Base-by-base conservation (phyloP, 2,797 vertebrate genomes). In the Psittacula derbiana region DNA sequence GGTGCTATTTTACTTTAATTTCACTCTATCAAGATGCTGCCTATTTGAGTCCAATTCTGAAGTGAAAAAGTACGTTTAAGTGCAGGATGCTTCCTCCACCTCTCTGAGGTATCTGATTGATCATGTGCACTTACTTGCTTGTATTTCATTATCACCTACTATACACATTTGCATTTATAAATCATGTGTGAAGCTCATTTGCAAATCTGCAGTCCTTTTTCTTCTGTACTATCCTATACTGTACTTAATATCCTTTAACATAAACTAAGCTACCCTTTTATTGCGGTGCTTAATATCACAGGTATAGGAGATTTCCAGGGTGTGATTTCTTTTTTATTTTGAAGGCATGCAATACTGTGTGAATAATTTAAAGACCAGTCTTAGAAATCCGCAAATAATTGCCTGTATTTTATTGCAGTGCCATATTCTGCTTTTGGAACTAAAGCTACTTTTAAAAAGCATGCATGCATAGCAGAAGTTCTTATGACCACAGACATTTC, bases 371-470 rank as follows among this genome's bases (percentile, higher is more conserved):
- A 96, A 97, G 87, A 90, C n/a, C 12, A 50, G 85, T 96, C 46
- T 92, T 95, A 95, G 86, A 76, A 47, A 71, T 20, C 67, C 93
- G 80, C 86, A 41, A 60, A 95, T 67, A 88, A 80, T 80, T 57
- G 57, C 41, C 44, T 8, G 1, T 93, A 88, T 97, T 95, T 97
- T 95, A 82, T 88, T 84, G 83, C 80, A 60, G 80, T 36, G 41
- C 76, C 89, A 94, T 90, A 74, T 94, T 94, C 88, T 74, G 21
- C 58, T 92, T 97, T 96, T 97, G 95, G 96, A 97, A 96, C 57
- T 44, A 55, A 93, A 96, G 67, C 87, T 88, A 65, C 92, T 94
- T 98, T 88, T 94, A 38, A 96, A 95, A 97, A 81, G 72, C 84
- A 76, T 44, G 85, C 73, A 78, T 91, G 44, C 55, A 10, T 38